Evolutionary conservation across 1,140 invertebrate species (phyloP), one percentile per base, ranked within the genome.

Genomic region (Pemphigus obesinymphae): DNA sequence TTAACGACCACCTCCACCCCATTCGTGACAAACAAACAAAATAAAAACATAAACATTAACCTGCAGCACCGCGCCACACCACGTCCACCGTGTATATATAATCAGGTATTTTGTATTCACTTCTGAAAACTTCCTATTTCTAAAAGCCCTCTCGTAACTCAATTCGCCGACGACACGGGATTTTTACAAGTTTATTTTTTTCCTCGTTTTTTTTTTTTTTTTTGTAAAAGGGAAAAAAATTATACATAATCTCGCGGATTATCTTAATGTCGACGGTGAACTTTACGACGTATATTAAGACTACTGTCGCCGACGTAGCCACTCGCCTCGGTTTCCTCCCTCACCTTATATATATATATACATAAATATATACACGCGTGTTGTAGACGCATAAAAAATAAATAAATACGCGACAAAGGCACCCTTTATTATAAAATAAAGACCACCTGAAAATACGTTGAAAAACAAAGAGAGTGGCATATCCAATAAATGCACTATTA

Each of bases 61-160:
- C 45, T 8, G 20, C 45, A 31, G 2, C 45, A 23, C 45, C 4
- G 4, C 10, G 31, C 17, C 50, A n/a, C n/a, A n/a, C n/a, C n/a
- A n/a, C n/a, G 15, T 37, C 45, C 48, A n/a, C n/a, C n/a, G n/a
- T n/a, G n/a, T n/a, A n/a, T n/a, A n/a, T 17, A 34, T 80, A 80
- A 80, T 80, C 76, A 80, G 76, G 76, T 80, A 80, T 80, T 80
- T 80, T 80, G 76, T 80, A 80, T 80, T 80, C 76, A 80, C 76
- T 80, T 29, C 43, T 31, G 43, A 48, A 48, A 73, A 73, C 43
- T 48, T 48, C 43, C 20, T 48, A 73, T 73, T 73, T 73, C 23
- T 43, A 63, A 80, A 80, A 80, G 31, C 31, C n/a, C 50, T 23
- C 48, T 55, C 73, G 34, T 75, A 75, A 75, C 72, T 75, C 72